Evolutionary conservation across 2,797 vertebrate species (phyloP), one percentile per base, ranked within the genome.

Genomic region (Danio choprae): DNA sequence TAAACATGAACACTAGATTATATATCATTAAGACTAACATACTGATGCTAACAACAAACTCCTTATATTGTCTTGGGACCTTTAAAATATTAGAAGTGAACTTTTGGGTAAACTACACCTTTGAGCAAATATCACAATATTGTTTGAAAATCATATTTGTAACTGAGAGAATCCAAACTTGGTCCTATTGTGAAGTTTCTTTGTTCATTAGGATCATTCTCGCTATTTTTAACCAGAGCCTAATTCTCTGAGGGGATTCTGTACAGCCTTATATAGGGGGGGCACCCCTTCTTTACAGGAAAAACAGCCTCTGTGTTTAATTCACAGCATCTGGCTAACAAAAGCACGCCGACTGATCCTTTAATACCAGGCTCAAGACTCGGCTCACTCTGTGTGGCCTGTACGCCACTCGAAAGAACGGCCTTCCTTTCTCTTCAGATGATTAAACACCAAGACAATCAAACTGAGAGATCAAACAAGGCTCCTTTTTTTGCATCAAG

Each of bases 301-400:
- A 81, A 85, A 74, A 67, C 70, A 53, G 83, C 63, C 48, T 40
- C 65, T 48, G 81, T 69, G 40, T 67, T 80, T 78, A 81, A 84
- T 81, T 83, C 74, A 76, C 65, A 78, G 74, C 74, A 81, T 80
- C 40, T 79, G 81, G 72, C 58, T 64, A 80, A 82, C 65, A 79
- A 83, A 72, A 75, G 46, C 59, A 77, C 38, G 36, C 59, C 15
- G 62, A 83, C 38, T 46, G 56, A 81, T 58, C 56, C 41, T 68
- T 72, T 76, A 75, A 80, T 62, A 62, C 73, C 50, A 16, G 50
- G 48, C 64, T 63, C 36, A 41, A 53, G 44, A 50, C 15, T 65
- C 69, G 12, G 41, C 40, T 74, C 60, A 51, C 53, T 50, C 70
- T 77, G 67, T 71, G 48, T 41, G 74, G 70, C 12, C 79, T 8